phyloP scores from a whole-genome alignment of 2,797 vertebrate genomes.

The Coluber constrictor region DNA sequence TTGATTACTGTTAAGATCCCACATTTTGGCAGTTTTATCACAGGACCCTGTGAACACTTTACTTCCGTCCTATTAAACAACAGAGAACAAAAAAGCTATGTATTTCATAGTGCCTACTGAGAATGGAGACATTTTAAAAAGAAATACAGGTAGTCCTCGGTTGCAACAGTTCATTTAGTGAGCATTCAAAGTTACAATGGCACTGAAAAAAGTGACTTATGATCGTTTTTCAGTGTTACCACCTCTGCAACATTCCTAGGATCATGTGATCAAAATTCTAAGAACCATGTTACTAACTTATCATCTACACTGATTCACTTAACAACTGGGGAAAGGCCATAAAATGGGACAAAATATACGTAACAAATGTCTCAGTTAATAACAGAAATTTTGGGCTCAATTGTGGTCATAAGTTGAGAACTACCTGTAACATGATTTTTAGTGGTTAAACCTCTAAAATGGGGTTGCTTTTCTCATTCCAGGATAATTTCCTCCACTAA shows the following conservation, averaged over 20 bases:
- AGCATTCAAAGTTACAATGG: neutral
- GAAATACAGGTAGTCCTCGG: neutral
- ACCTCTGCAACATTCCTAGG: neutral
- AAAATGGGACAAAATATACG: neutral
- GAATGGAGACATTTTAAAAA: neutral
- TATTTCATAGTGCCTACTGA: neutral
- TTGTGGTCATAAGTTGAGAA: neutral
- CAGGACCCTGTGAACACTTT: constrained; percentile 98
- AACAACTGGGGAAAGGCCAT: neutral
- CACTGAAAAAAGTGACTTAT: neutral
- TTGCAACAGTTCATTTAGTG: neutral
- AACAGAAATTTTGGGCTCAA: neutral
- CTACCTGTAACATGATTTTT: neutral
- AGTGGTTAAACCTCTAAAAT: neutral
- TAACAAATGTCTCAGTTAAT: neutral
- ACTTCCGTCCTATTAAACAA: constrained; percentile 86
- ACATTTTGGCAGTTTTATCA: constrained; percentile 99
- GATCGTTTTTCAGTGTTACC: neutral
- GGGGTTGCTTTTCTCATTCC: neutral
- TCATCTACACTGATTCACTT: neutral
- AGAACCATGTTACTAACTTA: neutral
- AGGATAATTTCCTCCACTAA: neutral
- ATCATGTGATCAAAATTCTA: neutral
- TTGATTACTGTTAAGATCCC: constrained; percentile 98
- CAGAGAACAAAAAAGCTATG: neutral